Conservation (phyloP, 2,888 invertebrate species). For the Drosophila testacea region DNA sequence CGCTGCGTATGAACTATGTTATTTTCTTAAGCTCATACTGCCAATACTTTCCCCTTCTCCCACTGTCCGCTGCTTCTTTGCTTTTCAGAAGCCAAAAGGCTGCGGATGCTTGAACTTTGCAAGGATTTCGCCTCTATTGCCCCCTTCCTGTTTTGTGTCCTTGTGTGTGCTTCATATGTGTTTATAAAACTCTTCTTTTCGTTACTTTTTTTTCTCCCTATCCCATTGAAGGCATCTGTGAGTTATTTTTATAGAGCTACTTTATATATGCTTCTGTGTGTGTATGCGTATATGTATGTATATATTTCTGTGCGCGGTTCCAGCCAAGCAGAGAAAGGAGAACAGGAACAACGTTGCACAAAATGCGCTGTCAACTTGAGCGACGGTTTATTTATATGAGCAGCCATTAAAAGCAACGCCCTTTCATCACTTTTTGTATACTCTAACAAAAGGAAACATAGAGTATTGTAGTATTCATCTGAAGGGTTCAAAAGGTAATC, state of each 20-base stretch:
- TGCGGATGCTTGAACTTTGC: slow-evolving; percentile 62
- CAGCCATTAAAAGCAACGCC: slow-evolving; percentile 40
- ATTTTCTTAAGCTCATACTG: slow-evolving; percentile 60
- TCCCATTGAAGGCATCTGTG: slow-evolving; percentile 67
- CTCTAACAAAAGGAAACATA: slow-evolving; percentile 14
- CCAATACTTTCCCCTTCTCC: neutral
- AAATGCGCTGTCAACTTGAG: slow-evolving; percentile 64
- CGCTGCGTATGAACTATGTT: slow-evolving; percentile 75
- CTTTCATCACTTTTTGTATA: slow-evolving; percentile 35
- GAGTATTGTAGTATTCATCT: neutral
- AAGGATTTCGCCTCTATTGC: slow-evolving; percentile 37
- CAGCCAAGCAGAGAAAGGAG: slow-evolving; percentile 26
- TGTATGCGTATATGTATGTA: neutral
- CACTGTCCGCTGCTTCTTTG: neutral
- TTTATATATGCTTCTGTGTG: slow-evolving; percentile 40
- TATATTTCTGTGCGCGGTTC: slow-evolving; percentile 3
- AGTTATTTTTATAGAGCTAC: slow-evolving; percentile 78
- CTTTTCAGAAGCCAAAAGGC: slow-evolving; percentile 44
- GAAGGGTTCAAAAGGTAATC: neutral
- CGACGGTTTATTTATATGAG: slow-evolving; percentile 56
- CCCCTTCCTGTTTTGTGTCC: slow-evolving; percentile 22
- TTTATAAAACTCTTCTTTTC: slow-evolving; percentile 27
- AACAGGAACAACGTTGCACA: slow-evolving; percentile 36
- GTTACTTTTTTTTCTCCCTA: slow-evolving; percentile 3
- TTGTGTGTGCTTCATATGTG: slow-evolving; percentile 40